These are phyloP conservation scores for Pontoporia blainvillei DNA, from an alignment of 2,113 vertebrate species.

Conservation along the genomic window DNA sequence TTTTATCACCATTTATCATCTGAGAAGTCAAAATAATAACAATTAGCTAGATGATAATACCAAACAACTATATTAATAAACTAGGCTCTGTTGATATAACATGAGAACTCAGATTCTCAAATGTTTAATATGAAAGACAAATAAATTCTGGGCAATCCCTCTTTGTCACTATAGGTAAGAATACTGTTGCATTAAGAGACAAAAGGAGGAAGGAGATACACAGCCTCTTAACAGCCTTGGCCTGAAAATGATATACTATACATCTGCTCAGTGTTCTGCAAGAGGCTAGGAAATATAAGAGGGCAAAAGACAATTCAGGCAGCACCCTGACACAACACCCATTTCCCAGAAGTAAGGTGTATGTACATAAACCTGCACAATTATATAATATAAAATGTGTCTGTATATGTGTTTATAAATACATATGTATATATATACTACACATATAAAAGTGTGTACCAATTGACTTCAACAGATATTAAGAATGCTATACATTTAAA, in stretches of 20 bases:
- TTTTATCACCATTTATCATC: background rate
- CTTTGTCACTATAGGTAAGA: background rate
- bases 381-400: background rate
- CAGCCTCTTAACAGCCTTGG: background rate
- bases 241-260: background rate
- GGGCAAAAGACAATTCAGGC: background rate
- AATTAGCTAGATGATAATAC: background rate
- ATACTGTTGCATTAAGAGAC: background rate
- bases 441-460: accelerated
- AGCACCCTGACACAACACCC: background rate
- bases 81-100: background rate
- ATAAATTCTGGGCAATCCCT: background rate
- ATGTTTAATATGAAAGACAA: background rate
- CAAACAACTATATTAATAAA: background rate
- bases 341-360: background rate
- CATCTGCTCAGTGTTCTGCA: background rate
- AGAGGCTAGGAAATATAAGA: background rate
- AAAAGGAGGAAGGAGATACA: background rate
- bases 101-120: background rate
- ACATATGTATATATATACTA: background rate
- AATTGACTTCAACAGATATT: background rate
- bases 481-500: background rate
- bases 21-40: background rate
- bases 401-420: background rate
- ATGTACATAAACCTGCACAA: background rate